Evolutionary conservation across 2,888 invertebrate genomes (phyloP).

Genomic region (Eristalis intricaria): DNA sequence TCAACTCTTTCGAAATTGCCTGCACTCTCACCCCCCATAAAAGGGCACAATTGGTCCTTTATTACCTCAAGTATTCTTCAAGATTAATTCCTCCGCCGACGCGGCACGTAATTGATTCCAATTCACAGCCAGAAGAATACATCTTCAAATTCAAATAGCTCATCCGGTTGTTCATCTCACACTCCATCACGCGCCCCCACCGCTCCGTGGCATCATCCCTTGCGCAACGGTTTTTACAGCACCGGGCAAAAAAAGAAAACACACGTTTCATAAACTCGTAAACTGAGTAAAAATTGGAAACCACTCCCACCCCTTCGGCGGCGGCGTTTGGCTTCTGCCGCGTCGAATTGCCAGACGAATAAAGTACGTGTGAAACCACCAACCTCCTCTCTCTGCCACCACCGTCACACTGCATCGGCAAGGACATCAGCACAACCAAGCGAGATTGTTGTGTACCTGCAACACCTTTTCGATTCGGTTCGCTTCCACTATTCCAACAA

Average conservation of each 20-base stretch:
- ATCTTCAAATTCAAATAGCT: constrained; percentile 44
- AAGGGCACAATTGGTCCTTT: background rate
- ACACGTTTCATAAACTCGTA: constrained; percentile 61
- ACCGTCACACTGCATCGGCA: constrained; percentile 10
- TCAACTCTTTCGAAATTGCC: background rate
- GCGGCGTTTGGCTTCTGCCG: constrained; percentile 19
- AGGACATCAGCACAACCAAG: constrained; percentile 21
- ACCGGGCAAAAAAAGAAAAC: constrained; percentile 21
- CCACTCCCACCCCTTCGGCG: constrained; percentile 42
- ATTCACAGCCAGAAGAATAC: constrained; percentile 39
- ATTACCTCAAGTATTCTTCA: constrained; percentile 45
- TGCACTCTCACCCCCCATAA: background rate
- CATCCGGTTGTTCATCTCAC: constrained; percentile 8
- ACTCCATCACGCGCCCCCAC: background rate
- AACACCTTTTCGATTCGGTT: constrained; percentile 54
- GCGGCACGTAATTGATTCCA: constrained; percentile 50
- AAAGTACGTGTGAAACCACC: constrained; percentile 67
- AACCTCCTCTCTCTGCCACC: constrained; percentile 1
- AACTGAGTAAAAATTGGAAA: constrained; percentile 40
- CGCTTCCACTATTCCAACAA: constrained; percentile 9
- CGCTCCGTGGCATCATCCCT: background rate
- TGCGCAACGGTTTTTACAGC: background rate
- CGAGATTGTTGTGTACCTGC: constrained; percentile 42
- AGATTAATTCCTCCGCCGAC: constrained; percentile 11
- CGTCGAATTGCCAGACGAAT: constrained; percentile 45